Conservation (phyloP, 92 coral and sea anemone genomes). For the Muricea muricata region DNA sequence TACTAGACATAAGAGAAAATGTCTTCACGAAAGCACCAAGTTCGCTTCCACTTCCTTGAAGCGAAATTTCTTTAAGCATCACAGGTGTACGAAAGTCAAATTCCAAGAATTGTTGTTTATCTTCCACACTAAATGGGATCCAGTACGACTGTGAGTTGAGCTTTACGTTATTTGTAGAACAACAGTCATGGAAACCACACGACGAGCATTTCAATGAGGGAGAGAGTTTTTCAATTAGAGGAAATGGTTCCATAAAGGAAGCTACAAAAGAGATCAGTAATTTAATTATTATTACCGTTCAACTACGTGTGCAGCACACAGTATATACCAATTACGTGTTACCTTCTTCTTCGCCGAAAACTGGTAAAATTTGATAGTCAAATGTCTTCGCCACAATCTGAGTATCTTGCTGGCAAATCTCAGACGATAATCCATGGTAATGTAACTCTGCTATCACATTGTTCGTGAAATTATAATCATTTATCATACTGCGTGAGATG, state of each 20-base stretch:
- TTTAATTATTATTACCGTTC: no score
- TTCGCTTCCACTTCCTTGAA: neutral
- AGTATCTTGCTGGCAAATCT: constrained; percentile 5
- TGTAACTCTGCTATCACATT: neutral
- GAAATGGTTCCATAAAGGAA: neutral
- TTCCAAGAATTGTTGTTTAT: neutral
- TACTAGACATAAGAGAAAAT: neutral
- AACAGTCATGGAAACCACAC: neutral
- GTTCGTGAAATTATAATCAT: neutral
- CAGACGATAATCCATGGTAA: neutral
- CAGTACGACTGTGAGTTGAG: neutral
- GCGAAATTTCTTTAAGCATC: neutral
- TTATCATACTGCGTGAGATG: neutral
- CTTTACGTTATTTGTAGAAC: neutral
- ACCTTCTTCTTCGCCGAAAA: neutral
- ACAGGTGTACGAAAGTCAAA: neutral
- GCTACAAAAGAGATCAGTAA: neutral
- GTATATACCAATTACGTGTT: no score
- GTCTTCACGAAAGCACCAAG: neutral
- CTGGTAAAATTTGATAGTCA: neutral
- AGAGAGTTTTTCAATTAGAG: neutral
- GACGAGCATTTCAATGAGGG: neutral
- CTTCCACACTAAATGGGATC: neutral
- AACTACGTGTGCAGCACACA: no score
- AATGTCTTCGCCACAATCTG: constrained; percentile 12